Evolutionary conservation across 2,113 vertebrate genomes (phyloP).

Genomic region (Laticauda colubrina): DNA sequence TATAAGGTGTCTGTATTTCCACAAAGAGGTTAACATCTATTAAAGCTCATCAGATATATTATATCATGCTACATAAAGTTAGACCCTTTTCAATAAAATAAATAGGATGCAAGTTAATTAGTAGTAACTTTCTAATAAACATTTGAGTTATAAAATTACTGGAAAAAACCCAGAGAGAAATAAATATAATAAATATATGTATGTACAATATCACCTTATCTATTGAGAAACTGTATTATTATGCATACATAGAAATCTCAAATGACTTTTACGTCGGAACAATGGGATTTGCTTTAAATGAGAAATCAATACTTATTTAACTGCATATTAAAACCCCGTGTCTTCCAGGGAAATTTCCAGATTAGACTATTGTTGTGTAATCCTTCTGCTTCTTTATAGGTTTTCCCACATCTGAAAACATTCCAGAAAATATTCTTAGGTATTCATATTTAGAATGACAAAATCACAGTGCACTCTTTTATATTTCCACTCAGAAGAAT

Average conservation of each 20-base stretch:
- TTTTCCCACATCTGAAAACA: background rate
- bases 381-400: background rate
- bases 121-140: background rate
- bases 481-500: background rate
- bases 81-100: constrained; percentile 13
- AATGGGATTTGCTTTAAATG: background rate
- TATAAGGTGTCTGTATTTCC: background rate
- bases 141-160: background rate
- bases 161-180: background rate
- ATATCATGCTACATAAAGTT: background rate
- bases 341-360: background rate
- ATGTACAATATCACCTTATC: background rate
- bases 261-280: background rate
- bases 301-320: background rate
- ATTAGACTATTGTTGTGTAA: background rate
- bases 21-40: constrained; percentile 6
- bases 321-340: background rate
- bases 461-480: background rate
- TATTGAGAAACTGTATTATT: background rate
- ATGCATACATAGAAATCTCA: background rate
- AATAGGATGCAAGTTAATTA: background rate
- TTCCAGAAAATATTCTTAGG: background rate
- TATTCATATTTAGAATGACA: background rate
- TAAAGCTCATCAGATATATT: constrained; percentile 7
- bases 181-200: background rate